Evolutionary conservation across 2,888 invertebrate species (phyloP), one percentile per base, ranked within the genome.

Genomic region (Torymus tubicola): DNA sequence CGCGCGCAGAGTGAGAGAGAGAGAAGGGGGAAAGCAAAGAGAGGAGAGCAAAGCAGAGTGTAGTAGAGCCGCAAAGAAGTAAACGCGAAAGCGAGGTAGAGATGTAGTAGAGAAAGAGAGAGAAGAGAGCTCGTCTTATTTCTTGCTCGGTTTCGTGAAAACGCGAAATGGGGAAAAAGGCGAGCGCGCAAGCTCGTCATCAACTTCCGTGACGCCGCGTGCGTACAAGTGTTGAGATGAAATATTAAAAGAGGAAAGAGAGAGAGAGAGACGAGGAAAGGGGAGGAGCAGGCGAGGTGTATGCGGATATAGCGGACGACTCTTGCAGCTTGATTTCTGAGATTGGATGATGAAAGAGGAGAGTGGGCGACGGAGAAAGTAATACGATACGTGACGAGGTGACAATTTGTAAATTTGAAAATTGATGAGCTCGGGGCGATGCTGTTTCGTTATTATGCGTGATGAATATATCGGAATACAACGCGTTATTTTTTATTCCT

Each of bases 81-180:
- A 31, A 31, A 31, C 31, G 31, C 31, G 65, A 57, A 13, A 69
- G 69, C 18, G 55, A 63, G 52, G 61, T 21, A 69, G 42, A 55
- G 24, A 31, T 13, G 76, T 31, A 16, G 55, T n/a, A 13, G 42
- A 18, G 70, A 24, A 3, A 24, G 53, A 53, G 65, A 64, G 55
- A 57, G 42, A 57, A 16, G 52, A 53, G 1, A 11, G 24, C 52
- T 57, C 14, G 24, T 73, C 82, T 74, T 81, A 84, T 87, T 87
- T 86, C 84, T 86, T 82, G 86, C 87, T 85, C 85, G 85, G 85
- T 87, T 86, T 85, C 84, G 85, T 83, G 84, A 83, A 83, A 87
- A 85, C 53, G 72, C 61, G 72, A 72, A 24, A 70, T 58, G 60
- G 58, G 60, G 60, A 60, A 60, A 81, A 78, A 83, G 52, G 14